Evolutionary conservation across 2,113 vertebrate genomes (phyloP).

Genomic region (Glareola pratincola): DNA sequence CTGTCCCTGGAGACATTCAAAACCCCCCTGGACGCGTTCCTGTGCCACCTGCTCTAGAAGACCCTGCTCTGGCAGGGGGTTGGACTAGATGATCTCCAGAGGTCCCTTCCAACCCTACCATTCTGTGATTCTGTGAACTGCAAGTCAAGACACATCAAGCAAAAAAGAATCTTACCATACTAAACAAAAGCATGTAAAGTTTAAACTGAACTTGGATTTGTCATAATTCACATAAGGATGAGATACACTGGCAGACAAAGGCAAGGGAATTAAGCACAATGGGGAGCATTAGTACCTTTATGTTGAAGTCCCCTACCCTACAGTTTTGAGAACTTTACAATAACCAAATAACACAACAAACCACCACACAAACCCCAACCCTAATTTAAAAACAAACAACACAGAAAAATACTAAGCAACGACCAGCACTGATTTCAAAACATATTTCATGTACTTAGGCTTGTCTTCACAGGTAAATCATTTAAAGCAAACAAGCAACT

Average conservation of each 20-base stretch:
- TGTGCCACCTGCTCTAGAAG: too few relatives aligned
- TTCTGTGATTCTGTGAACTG: too few relatives aligned
- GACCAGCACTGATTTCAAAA: neutral
- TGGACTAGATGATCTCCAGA: too few relatives aligned
- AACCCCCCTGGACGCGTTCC: too few relatives aligned
- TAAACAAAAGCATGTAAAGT: neutral
- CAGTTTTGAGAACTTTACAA: neutral
- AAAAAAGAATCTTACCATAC: neutral
- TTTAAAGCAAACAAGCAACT: neutral
- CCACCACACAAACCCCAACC: neutral
- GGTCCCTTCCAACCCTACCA: too few relatives aligned
- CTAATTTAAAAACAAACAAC: neutral
- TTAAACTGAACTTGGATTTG: neutral
- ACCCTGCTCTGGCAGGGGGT: too few relatives aligned
- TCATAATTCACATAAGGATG: neutral
- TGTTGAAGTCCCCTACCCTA: neutral
- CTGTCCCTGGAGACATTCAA: too few relatives aligned
- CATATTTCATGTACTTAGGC: neutral
- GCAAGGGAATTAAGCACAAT: neutral
- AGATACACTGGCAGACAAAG: neutral
- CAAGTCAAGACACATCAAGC: neutral
- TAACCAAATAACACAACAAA: neutral
- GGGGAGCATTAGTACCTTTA: accelerated
- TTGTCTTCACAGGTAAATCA: neutral
- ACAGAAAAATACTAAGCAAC: neutral